Percentiles rank a stretch among this genome's conserved stretches.
phyloP scores from a whole-genome alignment of 2,113 vertebrate genomes.

The Nibea albiflora region DNA sequence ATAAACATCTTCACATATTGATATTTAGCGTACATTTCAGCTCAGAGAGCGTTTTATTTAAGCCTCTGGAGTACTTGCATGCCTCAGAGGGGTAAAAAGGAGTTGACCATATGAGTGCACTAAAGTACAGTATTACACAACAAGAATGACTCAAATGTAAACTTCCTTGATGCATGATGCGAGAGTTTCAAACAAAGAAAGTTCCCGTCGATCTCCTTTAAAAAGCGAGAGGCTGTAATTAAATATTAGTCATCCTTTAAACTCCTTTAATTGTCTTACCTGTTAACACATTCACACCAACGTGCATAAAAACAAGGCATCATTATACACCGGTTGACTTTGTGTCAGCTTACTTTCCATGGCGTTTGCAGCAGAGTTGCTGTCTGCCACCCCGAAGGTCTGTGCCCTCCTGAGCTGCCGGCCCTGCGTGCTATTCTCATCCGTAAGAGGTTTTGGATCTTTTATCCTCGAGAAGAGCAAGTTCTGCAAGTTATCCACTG shows the following conservation, averaged over 20 bases:
- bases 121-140: not conserved
- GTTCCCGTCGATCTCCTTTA: not conserved
- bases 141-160: not conserved
- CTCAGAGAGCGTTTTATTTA: not conserved
- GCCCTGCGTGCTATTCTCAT: conserved; percentile 53
- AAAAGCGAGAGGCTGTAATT: not conserved
- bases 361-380: conserved; percentile 49
- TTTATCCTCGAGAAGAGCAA: conserved; percentile 79
- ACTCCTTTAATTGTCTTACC: not conserved
- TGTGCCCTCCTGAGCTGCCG: conserved; percentile 68
- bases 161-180: not conserved
- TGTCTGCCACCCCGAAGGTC: conserved; percentile 80
- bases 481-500: conserved; percentile 90
- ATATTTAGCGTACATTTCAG: not conserved
- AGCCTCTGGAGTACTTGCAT: no score
- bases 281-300: not conserved
- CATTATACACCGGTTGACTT: not conserved
- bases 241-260: not conserved
- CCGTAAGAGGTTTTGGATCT: conserved; percentile 37
- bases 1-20: not conserved
- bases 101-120: not conserved
- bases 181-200: not conserved
- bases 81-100: no score
- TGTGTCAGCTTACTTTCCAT: conserved; percentile 65
- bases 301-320: no score